phyloP scores from a whole-genome alignment of 2,113 vertebrate genomes.

The Macrotis lagotis region DNA sequence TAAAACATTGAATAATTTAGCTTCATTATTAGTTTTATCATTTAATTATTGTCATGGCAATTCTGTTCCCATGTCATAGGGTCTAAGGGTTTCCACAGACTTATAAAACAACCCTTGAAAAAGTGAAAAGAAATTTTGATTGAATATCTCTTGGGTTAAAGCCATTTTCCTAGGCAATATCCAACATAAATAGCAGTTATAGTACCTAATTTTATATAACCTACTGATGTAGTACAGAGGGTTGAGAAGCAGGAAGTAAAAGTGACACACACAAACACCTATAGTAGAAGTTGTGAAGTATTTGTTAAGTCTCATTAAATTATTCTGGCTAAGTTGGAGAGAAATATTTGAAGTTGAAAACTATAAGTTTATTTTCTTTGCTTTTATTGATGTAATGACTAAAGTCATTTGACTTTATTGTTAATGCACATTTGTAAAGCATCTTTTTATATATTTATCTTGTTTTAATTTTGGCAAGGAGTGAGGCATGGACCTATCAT shows the following conservation, averaged over 20 bases:
- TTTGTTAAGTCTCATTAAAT: neutral
- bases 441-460: neutral
- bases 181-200: neutral
- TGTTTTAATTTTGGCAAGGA: neutral
- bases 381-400: neutral
- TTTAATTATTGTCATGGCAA: neutral
- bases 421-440: neutral
- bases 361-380: neutral
- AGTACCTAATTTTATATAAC: neutral
- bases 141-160: neutral
- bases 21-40: neutral
- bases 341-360: neutral
- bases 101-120: neutral
- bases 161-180: neutral
- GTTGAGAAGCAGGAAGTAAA: neutral
- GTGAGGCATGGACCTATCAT: neutral
- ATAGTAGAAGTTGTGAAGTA: neutral
- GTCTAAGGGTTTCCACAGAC: neutral
- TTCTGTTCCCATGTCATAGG: neutral
- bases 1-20: neutral
- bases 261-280: neutral
- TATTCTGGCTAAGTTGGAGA: neutral
- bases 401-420: neutral
- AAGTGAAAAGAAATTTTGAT: neutral
- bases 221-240: neutral